These are phyloP conservation scores for Drosophila pseudoananassae DNA, from an alignment of 1,140 invertebrate species.

Conservation along the genomic window DNA sequence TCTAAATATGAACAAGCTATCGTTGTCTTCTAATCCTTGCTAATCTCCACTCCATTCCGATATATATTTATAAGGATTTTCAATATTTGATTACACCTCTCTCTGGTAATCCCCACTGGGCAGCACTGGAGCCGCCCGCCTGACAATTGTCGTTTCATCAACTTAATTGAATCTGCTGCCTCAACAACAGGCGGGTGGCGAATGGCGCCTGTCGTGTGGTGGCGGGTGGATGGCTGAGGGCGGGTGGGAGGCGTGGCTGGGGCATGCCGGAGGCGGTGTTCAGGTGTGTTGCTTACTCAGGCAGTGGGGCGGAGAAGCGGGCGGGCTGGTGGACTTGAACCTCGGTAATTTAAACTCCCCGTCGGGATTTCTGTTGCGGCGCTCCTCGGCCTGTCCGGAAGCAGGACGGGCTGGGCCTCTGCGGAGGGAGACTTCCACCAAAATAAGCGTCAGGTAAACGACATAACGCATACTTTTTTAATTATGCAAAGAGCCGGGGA, in stretches of 20 bases:
- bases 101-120: not conserved
- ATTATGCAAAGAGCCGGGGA: slow-evolving; percentile 72
- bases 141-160: slow-evolving; percentile 77
- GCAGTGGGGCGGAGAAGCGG: slow-evolving; percentile 10
- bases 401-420: not conserved
- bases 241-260: slow-evolving; percentile 2
- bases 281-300: slow-evolving; percentile 47
- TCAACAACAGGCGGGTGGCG: slow-evolving; percentile 6
- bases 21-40: not conserved
- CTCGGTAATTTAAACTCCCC: slow-evolving; percentile 58
- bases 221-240: too few species aligned
- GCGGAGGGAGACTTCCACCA: slow-evolving; percentile 1
- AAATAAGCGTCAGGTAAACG: slow-evolving; percentile 59
- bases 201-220: too few species aligned
- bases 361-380: slow-evolving; percentile 31
- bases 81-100: not conserved
- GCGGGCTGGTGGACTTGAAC: slow-evolving; percentile 12
- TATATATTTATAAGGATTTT: not conserved
- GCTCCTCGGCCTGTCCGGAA: slow-evolving; percentile 9
- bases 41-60: not conserved
- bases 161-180: slow-evolving; percentile 72
- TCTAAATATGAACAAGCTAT: too few species aligned
- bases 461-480: slow-evolving; percentile 76
- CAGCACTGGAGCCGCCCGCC: slow-evolving; percentile 11
- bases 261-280: not conserved